Evolutionary conservation across 2,888 invertebrate genomes (phyloP), one percentile per base, ranked within the genome.

Genomic region (Oligia fasciuncula): DNA sequence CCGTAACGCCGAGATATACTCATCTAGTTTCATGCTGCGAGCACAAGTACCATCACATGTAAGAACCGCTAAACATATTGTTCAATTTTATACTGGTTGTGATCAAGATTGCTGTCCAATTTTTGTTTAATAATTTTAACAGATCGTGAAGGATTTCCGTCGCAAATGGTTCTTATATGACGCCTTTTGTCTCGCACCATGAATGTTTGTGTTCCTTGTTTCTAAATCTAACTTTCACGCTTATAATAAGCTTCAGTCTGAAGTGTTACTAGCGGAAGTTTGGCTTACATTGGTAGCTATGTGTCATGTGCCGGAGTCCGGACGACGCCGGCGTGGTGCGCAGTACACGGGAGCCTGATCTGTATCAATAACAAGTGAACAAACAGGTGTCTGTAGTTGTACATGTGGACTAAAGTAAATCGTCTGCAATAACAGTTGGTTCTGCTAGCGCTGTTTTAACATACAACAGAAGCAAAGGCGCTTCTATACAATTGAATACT

Each of bases 191-290:
- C 88, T 89, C 89, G 89, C 91, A 89, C 83, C 83, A 79, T 89
- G 88, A 91, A 87, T 84, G 83, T 90, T 88, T 91, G 91, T 92
- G 91, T 92, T 91, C 83, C 87, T 89, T 87, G 87, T 89, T 85
- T 88, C 89, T 89, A 89, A 89, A 91, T 89, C 90, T 93, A 93
- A 93, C 91, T 88, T 92, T 92, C 91, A 90, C 87, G 93, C 93
- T 91, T 93, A 83, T 88, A 89, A 89, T 87, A 86, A 89, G 90
- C 91, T 90, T 91, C 85, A 81, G 81, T 86, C 77, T 79, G 79
- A 87, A 84, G 84, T 88, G 88, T 85, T 87, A 84, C 81, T 85
- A 84, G 87, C 82, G 77, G 83, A 85, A 73, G 79, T 84, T 82
- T 88, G 88, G 88, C 89, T 90, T 85, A 80, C 70, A 77, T 81